Evolutionary conservation across 2,888 invertebrate species (phyloP).

Genomic region (Trissolcus brochymenae): DNA sequence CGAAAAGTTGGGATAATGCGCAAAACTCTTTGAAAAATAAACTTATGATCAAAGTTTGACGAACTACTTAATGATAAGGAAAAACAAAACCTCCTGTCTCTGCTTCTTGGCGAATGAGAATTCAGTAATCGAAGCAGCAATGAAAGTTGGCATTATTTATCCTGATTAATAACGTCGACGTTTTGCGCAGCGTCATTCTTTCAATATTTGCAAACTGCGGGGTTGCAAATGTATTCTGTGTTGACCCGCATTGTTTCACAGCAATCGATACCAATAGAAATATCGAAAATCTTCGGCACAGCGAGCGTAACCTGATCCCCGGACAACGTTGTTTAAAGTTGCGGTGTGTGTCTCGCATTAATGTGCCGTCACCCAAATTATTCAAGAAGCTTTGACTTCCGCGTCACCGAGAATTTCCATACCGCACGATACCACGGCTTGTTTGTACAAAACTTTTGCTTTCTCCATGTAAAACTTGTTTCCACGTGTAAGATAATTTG

Average conservation of each 20-base stretch:
- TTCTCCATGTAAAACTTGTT: not conserved
- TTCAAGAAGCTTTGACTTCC: slow-evolving; percentile 19
- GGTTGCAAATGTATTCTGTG: slow-evolving; percentile 20
- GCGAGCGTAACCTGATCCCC: slow-evolving; percentile 15
- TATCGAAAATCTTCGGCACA: slow-evolving; percentile 20
- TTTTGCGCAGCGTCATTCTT: slow-evolving; percentile 9
- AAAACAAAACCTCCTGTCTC: not conserved
- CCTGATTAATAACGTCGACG: slow-evolving; percentile 11
- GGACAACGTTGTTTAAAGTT: slow-evolving; percentile 17
- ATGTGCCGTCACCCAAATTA: slow-evolving; percentile 23
- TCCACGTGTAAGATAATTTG: not conserved
- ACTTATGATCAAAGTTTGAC: slow-evolving; percentile 2
- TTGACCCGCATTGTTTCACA: slow-evolving; percentile 15
- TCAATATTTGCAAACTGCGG: slow-evolving; percentile 15
- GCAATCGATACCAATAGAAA: slow-evolving; percentile 36
- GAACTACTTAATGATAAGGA: not conserved
- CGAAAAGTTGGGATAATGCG: not conserved
- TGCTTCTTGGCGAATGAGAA: not conserved
- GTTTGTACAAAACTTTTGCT: not conserved
- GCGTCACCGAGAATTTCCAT: not conserved
- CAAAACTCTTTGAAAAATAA: not conserved
- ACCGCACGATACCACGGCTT: not conserved
- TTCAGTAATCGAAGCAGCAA: slow-evolving; percentile 3
- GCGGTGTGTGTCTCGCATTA: slow-evolving; percentile 14
- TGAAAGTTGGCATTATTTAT: slow-evolving; percentile 9